These are phyloP conservation scores for Osmerus eperlanus DNA, from an alignment of 2,113 vertebrate genomes.

Conservation along the genomic window DNA sequence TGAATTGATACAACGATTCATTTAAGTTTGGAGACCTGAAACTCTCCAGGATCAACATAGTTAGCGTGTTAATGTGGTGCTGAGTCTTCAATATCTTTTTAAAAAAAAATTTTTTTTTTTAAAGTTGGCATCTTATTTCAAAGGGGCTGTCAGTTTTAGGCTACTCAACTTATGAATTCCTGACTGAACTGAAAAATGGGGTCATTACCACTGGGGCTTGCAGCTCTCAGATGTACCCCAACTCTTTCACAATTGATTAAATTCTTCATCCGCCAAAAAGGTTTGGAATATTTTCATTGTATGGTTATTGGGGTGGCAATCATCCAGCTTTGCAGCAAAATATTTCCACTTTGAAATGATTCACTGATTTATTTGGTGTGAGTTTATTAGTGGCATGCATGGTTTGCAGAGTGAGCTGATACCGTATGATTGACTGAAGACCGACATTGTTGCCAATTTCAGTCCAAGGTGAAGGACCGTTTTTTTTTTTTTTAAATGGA, in stretches of 20 bases:
- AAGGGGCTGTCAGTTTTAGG: neutral
- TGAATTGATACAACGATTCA: no score
- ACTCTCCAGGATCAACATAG: no score
- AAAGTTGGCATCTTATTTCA: conserved; percentile 4
- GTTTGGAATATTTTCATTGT: conserved; percentile 4
- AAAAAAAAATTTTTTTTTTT: neutral
- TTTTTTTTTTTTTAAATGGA: conserved; percentile 1
- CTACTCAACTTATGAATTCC: conserved; percentile 3
- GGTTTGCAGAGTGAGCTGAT: neutral
- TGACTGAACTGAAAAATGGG: conserved; percentile 8
- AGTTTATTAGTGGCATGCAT: neutral
- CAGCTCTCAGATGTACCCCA: conserved; percentile 9
- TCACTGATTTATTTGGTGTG: neutral
- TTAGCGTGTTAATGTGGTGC: neutral
- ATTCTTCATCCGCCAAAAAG: conserved; percentile 5
- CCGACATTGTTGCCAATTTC: neutral
- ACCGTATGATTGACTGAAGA: neutral
- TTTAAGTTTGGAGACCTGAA: no score
- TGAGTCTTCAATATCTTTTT: neutral
- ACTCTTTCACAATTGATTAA: conserved; percentile 10
- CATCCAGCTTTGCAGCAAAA: conserved; percentile 2
- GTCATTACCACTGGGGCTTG: conserved; percentile 6
- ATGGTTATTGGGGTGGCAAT: conserved; percentile 14
- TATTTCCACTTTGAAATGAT: conserved; percentile 3
- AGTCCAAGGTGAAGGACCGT: neutral